Base-by-base conservation (phyloP, 2,888 invertebrate genomes). In the Hirtodrosophila cameraria region DNA sequence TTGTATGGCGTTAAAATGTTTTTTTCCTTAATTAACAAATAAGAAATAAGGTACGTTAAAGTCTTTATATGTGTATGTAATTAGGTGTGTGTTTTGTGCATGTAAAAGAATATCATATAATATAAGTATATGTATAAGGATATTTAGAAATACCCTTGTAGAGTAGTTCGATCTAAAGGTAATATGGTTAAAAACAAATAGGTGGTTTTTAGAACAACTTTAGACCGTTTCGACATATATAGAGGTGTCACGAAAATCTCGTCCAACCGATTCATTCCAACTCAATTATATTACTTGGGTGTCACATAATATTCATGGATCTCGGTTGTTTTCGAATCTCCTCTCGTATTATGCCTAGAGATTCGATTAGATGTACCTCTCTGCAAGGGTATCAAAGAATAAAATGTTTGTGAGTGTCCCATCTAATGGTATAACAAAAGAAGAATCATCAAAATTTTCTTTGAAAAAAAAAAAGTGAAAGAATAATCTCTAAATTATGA, bases 341-440 rank as follows among this genome's bases (percentile, higher is more conserved):
- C n/a, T n/a, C n/a, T n/a, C n/a, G n/a, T n/a, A n/a, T n/a, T n/a
- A n/a, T n/a, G n/a, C 11, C 12, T 6, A n/a, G 13, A 31, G n/a
- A 50, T 50, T 18, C 4, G 7, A 18, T 16, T 18, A 23, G 9
- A 20, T 13, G 9, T 4, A 20, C 16, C 13, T 11, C 13, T 31
- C 20, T 38, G 43, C 45, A 52, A 42, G 20, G 25, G 20, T 55
- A 55, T 61, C 31, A 38, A 23, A 7, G 9, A 28, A 28, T 18
- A 28, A 48, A 16, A 28, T 35, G 20, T 50, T 61, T 50, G 67
- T 67, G 55, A 73, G 54, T 60, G 69, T 72, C 60, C 67, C 67
- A 72, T 67, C 52, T 1, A 70, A 70, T 73, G 61, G 68, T 50
- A 55, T 60, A 20, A 42, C 9, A 23, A 54, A 45, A 39, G 7